Evolutionary conservation across 2,888 invertebrate species (phyloP).

Genomic region (Suillia variegata): DNA sequence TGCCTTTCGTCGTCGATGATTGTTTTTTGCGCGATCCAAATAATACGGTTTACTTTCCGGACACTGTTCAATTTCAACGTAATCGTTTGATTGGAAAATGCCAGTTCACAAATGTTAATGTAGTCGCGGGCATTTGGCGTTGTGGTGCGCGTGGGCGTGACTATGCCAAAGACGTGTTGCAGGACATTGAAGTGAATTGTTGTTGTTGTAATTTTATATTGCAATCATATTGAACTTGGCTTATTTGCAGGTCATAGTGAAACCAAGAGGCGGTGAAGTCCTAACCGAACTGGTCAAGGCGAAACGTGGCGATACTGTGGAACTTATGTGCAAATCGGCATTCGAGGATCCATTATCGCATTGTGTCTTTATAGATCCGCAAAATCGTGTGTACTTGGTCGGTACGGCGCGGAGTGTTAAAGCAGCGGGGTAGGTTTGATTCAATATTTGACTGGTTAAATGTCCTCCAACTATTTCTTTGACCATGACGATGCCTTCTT

Average conservation of each 20-base stretch:
- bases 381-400: conserved; percentile 36
- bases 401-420: conserved; percentile 35
- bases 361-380: conserved; percentile 41
- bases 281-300: conserved; percentile 30
- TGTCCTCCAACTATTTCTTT: too few relatives aligned
- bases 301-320: conserved; percentile 28
- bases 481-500: too few relatives aligned
- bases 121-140: conserved; percentile 39
- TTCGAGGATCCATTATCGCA: conserved; percentile 38
- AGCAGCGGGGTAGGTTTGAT: conserved; percentile 36
- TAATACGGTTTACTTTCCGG: conserved; percentile 38
- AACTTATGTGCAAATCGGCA: conserved; percentile 39
- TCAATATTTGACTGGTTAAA: conserved; percentile 7
- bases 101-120: conserved; percentile 35
- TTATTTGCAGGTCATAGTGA: conserved; percentile 37
- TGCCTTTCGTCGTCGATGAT: conserved; percentile 40
- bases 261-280: conserved; percentile 37
- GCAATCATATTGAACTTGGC: neutral
- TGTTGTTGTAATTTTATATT: neutral
- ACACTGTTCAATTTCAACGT: conserved; percentile 32
- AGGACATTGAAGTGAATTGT: conserved; percentile 40
- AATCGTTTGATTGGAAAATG: conserved; percentile 40
- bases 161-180: conserved; percentile 39
- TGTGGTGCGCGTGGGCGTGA: conserved; percentile 42
- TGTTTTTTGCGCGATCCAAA: conserved; percentile 43